Conservation (phyloP, 2,797 vertebrate species). For the Sebastes variabilis region DNA sequence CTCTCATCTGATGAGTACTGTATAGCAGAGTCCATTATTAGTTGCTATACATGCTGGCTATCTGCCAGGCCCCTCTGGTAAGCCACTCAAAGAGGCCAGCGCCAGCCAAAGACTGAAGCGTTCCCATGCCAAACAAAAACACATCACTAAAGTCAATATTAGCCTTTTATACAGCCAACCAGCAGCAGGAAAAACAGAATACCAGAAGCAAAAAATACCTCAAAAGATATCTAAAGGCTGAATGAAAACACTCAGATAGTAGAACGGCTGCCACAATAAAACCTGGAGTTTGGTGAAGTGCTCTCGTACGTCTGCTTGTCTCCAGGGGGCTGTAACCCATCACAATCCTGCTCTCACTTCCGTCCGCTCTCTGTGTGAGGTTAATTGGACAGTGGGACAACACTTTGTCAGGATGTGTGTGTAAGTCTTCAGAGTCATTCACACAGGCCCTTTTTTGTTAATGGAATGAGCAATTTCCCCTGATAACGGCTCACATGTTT, state of each 20-base stretch:
- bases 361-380: constrained; percentile 56
- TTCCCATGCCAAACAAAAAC: constrained; percentile 72
- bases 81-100: constrained; percentile 60
- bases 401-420: constrained; percentile 50
- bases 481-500: constrained; percentile 28
- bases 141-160: constrained; percentile 76
- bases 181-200: constrained; percentile 40
- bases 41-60: constrained; percentile 55
- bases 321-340: constrained; percentile 56
- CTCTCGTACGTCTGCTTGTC: constrained; percentile 32
- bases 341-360: constrained; percentile 44
- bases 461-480: constrained; percentile 42
- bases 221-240: constrained; percentile 45
- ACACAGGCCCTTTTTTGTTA: constrained; percentile 5
- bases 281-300: constrained; percentile 41
- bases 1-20: constrained; percentile 27
- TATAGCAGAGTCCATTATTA: constrained; percentile 60
- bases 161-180: constrained; percentile 61
- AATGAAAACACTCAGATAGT: constrained; percentile 55
- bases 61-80: constrained; percentile 60
- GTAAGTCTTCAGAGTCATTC: constrained; percentile 27
- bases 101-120: constrained; percentile 47
- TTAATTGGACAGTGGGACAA: constrained; percentile 60
- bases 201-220: constrained; percentile 58
- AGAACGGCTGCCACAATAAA: constrained; percentile 17